Base-by-base conservation (phyloP, 2,888 invertebrate genomes). In the Eumacrocentrus americanus region DNA sequence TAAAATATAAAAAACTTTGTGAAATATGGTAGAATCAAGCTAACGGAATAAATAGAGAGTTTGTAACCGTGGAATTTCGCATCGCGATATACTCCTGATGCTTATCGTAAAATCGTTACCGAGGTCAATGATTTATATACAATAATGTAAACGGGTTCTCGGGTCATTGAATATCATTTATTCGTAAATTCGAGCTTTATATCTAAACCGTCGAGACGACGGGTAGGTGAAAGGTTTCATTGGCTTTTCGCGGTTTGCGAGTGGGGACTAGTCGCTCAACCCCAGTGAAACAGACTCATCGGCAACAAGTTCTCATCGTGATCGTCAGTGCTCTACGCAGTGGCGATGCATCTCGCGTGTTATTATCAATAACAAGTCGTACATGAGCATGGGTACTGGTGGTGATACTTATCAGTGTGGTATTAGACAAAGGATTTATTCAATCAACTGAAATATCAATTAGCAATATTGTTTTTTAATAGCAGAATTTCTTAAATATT, bases 271-370 rank as follows among this genome's bases (percentile, higher is more conserved):
- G 22, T 23, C 37, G 14, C 48, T 20, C 42, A 62, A 29, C 37
- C 48, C 50, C 47, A 42, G 25, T 44, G 53, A 20, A 34, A 34
- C 42, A 35, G 50, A 44, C 58, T 51, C 61, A 54, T 59, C 61
- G 60, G 40, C 53, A 59, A 54, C 42, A 58, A 38, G 55, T 65
- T 63, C 58, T 60, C 60, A 58, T 55, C 63, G 59, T 61, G 44
- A 63, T 59, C 60, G 55, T 16, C 42, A 58, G 60, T 55, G 57
- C 55, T 56, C n/a, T 50, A 18, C 34, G 16, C 12, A 50, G 50
- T 50, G n/a, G n/a, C n/a, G n/a, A n/a, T n/a, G 20, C 16, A 18
- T 51, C 25, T 25, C 14, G 11, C 0, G 42, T 42, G 6, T 50
- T 35, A 9, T 18, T 5, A 29, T 38, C 4, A 38, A 12, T 20